phyloP scores from a whole-genome alignment of 2,113 vertebrate species.

The Pontoporia blainvillei region DNA sequence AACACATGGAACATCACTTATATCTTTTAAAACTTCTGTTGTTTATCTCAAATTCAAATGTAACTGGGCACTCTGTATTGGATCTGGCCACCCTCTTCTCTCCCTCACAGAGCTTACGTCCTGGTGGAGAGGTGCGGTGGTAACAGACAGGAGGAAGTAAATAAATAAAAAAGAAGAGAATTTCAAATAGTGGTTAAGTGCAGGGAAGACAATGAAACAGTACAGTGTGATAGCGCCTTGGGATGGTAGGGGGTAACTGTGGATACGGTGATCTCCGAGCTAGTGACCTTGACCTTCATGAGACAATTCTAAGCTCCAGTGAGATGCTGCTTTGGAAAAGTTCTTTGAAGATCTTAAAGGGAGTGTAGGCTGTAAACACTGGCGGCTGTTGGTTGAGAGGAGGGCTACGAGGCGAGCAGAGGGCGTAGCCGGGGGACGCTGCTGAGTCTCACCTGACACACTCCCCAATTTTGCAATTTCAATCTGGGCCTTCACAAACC shows the following conservation, averaged over 20 bases:
- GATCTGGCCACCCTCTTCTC: neutral
- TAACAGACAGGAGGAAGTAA: neutral
- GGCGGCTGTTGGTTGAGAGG: neutral
- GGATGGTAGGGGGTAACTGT: neutral
- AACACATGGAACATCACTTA: neutral
- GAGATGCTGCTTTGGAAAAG: neutral
- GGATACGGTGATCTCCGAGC: neutral
- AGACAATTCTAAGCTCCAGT: neutral
- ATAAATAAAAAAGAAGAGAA: neutral
- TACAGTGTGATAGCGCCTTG: neutral
- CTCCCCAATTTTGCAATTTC: slow-evolving; percentile 15
- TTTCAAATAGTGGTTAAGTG: neutral
- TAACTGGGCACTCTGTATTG: neutral
- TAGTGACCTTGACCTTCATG: neutral
- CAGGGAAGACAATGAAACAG: neutral
- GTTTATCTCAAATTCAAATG: neutral
- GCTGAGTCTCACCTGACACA: neutral
- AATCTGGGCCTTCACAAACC: slow-evolving; percentile 24
- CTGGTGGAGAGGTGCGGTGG: neutral
- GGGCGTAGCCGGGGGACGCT: neutral
- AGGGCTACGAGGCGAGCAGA: neutral
- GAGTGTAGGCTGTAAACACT: neutral
- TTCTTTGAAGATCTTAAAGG: neutral
- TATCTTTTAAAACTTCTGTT: neutral
- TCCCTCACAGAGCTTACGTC: neutral